Percentiles rank a stretch among this genome's conserved stretches.
Evolutionary conservation across 2,888 invertebrate species (phyloP).

Genomic region (Sympetrum striolatum): DNA sequence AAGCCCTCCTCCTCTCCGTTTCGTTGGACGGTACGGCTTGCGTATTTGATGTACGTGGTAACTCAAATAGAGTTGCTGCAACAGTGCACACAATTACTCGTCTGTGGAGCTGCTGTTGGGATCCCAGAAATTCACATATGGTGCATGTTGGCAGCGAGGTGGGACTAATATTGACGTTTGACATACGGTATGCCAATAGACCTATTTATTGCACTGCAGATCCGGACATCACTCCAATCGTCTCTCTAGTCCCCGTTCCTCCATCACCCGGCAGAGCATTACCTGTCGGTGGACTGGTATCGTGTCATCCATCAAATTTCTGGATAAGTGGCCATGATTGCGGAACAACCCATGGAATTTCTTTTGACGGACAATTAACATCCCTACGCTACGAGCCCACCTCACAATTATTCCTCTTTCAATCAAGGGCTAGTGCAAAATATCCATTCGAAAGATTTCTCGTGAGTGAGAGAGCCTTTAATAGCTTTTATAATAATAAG

Average conservation of each 20-base stretch:
- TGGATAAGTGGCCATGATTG: slow-evolving; percentile 70
- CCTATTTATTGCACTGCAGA: slow-evolving; percentile 55
- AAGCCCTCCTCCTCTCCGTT: too few species aligned
- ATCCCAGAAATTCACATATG: too few species aligned
- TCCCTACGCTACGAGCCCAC: slow-evolving; percentile 73
- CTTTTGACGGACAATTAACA: slow-evolving; percentile 76
- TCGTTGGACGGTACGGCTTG: too few species aligned
- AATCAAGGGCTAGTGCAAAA: slow-evolving; percentile 70
- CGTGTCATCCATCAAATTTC: slow-evolving; percentile 74
- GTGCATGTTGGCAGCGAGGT: too few species aligned
- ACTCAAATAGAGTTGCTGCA: too few species aligned
- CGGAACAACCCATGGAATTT: slow-evolving; percentile 61
- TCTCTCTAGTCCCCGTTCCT: slow-evolving; percentile 66
- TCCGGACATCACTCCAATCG: slow-evolving; percentile 76
- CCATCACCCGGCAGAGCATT: slow-evolving; percentile 58
- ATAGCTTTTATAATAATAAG: too few species aligned
- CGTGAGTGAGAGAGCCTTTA: slow-evolving; percentile 54
- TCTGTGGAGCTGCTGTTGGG: too few species aligned
- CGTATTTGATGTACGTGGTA: too few species aligned
- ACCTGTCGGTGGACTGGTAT: slow-evolving; percentile 68
- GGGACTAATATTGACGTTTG: background rate
- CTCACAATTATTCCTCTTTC: slow-evolving; percentile 72
- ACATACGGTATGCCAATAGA: background rate
- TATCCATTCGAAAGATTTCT: slow-evolving; percentile 59
- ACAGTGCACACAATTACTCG: too few species aligned